phyloP scores from a whole-genome alignment of 2,888 invertebrate species.

The Rhingia campestris region DNA sequence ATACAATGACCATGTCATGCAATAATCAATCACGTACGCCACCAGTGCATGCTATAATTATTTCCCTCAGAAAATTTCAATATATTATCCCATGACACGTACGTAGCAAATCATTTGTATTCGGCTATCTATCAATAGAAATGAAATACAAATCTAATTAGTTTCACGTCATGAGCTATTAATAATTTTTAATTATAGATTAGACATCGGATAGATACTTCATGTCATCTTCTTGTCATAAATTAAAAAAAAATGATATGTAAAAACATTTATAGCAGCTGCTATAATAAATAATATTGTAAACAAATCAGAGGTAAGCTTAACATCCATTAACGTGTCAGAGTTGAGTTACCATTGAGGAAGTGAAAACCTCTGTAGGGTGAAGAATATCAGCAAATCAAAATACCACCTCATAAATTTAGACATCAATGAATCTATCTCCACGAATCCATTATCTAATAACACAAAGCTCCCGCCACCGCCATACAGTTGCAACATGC shows the following conservation, averaged over 20 bases:
- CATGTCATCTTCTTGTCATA: too few relatives aligned
- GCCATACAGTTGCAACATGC: conserved; percentile 17
- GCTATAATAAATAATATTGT: too few relatives aligned
- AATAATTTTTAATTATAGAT: conserved; percentile 22
- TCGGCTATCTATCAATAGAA: neutral
- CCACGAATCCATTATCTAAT: conserved; percentile 29
- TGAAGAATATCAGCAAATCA: too few relatives aligned
- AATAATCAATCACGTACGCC: neutral
- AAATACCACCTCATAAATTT: too few relatives aligned
- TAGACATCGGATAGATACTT: neutral
- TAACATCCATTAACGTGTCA: too few relatives aligned
- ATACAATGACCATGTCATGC: neutral
- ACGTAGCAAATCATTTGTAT: conserved; percentile 2
- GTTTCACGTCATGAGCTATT: conserved; percentile 15
- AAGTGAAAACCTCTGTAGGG: too few relatives aligned
- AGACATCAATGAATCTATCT: neutral
- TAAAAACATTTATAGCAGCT: too few relatives aligned
- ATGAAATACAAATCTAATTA: neutral
- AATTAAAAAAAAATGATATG: too few relatives aligned
- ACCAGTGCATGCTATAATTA: neutral
- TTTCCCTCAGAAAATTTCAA: neutral
- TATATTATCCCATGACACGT: too few relatives aligned
- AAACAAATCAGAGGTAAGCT: too few relatives aligned
- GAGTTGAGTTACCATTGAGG: too few relatives aligned
- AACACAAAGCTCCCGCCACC: conserved; percentile 12